phyloP scores from a whole-genome alignment of 2,113 vertebrate species.

The Gymnarchus niloticus region DNA sequence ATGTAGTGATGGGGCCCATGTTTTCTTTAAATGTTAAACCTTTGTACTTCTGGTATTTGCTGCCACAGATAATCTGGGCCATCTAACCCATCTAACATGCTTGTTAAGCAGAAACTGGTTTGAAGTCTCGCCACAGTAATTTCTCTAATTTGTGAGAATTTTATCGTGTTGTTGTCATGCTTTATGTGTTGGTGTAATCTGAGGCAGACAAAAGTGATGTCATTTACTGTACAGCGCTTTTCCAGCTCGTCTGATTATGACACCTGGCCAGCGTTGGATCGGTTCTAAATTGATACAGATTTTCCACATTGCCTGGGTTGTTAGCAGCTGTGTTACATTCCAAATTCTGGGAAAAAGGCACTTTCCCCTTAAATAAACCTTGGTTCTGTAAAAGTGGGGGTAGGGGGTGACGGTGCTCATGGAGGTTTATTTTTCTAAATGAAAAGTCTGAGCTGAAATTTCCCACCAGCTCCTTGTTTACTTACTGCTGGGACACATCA shows the following conservation, averaged over 20 bases:
- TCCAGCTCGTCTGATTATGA: neutral
- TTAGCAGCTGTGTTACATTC: neutral
- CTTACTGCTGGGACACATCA: neutral
- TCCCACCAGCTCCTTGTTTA: neutral
- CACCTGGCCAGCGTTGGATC: neutral
- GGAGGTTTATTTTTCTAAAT: slow-evolving; percentile 17
- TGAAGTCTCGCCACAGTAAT: neutral
- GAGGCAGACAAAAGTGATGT: neutral
- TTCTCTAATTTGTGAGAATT: slow-evolving; percentile 14
- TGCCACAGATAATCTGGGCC: too few species aligned
- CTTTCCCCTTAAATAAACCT: neutral
- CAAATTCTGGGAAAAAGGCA: neutral
- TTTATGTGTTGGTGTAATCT: slow-evolving; percentile 26
- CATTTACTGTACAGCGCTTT: neutral
- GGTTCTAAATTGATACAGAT: neutral
- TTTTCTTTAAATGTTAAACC: neutral
- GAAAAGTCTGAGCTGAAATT: slow-evolving; percentile 20
- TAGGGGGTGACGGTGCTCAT: neutral
- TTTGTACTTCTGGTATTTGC: neutral
- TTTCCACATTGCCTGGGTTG: neutral
- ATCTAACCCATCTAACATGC: neutral
- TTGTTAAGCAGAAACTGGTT: neutral
- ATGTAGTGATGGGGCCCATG: too few species aligned
- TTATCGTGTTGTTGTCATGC: slow-evolving; percentile 15
- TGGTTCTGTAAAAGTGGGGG: neutral